Base-by-base conservation (phyloP, 2,113 vertebrate species). In the Lipophrys pholis region DNA sequence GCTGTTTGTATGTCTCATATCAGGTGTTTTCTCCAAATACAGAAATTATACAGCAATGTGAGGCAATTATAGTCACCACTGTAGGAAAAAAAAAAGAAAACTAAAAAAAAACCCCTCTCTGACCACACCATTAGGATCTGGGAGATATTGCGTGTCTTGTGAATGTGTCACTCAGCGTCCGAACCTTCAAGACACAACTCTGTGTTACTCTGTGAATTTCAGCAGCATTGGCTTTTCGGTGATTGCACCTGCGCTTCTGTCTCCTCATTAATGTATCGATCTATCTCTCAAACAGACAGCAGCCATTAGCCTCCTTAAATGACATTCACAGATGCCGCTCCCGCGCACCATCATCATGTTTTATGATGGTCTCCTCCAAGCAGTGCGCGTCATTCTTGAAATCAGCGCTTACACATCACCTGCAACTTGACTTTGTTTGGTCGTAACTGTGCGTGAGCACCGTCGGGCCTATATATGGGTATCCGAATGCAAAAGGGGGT, bases 191-290 rank as follows among this genome's bases (percentile, higher is more conserved):
- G 59, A 64, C 72, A 73, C 39, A 15, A 38, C 54, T 77, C 71
- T 76, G 16, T 84, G 80, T 81, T 12, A 62, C 79, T 85, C 54
- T 89, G 78, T 84, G 70, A 67, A 59, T 81, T 87, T 85, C 76
- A 86, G 83, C 86, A 85, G 70, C 14, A 1, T 55, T 69, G 80
- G 81, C 78, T 74, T 83, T 79, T 77, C 5, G 1, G 58, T 90
- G 80, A 83, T 87, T 85, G 72, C 53, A 58, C 15, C 60, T 48
- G 49, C 65, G 80, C 70, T 75, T 75, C 70, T 2, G n/a, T 84
- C 78, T 89, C 50, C 80, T 89, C 73, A 82, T 90, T 80, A 81
- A 65, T 2, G 40, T 62, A 92, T 92, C 35, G 88, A 92, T 90
- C 85, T 21, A 48, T 68, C 76, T 83, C 55, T 82, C 78, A 68